phyloP scores from a whole-genome alignment of 2,888 invertebrate species.

The Sesamia inferens region DNA sequence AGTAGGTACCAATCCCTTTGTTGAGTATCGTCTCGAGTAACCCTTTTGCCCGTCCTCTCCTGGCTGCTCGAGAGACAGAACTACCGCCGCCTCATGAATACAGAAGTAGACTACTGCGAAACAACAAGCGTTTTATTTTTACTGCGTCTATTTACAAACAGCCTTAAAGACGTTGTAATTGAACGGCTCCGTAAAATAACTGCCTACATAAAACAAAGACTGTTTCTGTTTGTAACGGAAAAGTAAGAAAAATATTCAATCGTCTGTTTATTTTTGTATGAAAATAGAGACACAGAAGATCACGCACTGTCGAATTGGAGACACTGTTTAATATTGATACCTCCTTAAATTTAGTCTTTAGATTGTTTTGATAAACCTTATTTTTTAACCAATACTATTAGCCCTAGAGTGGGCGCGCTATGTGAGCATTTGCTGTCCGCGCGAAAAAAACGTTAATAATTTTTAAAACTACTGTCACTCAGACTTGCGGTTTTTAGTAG shows the following conservation, averaged over 20 bases:
- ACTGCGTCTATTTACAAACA: slow-evolving; percentile 53
- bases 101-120: slow-evolving; percentile 39
- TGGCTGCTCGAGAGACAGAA: background rate
- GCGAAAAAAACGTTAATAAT: no score
- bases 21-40: background rate
- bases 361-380: slow-evolving; percentile 14
- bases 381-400: slow-evolving; percentile 2
- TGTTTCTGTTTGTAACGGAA: slow-evolving; percentile 29
- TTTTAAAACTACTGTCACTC: no score
- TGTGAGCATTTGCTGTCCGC: no score
- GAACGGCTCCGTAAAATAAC: slow-evolving; percentile 39
- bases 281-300: slow-evolving; percentile 25
- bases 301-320: background rate
- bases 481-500: no score
- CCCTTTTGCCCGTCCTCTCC: slow-evolving; percentile 1
- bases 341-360: slow-evolving; percentile 18
- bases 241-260: slow-evolving; percentile 52
- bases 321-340: slow-evolving; percentile 20
- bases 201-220: slow-evolving; percentile 42
- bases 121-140: slow-evolving; percentile 48
- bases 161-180: slow-evolving; percentile 51
- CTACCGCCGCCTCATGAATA: slow-evolving; percentile 50
- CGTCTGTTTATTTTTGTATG: slow-evolving; percentile 39
- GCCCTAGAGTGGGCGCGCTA: no score
- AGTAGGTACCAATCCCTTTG: background rate